phyloP scores from a whole-genome alignment of 2,113 vertebrate genomes.

The Charina bottae region DNA sequence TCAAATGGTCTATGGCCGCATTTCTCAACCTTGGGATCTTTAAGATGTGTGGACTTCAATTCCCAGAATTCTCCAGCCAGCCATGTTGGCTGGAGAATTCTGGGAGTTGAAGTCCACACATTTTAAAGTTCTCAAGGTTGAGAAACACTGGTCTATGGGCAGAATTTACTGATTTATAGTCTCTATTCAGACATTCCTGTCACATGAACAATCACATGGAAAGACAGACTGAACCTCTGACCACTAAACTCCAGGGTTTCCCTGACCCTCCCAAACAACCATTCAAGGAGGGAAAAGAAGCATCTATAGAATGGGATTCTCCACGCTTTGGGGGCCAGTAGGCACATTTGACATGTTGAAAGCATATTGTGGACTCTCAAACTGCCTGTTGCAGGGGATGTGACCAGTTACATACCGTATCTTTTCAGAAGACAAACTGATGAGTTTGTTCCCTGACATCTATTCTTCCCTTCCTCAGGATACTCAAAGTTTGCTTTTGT shows the following conservation, averaged over 20 bases:
- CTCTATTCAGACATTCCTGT: background rate
- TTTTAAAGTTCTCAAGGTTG: no score
- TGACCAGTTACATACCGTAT: background rate
- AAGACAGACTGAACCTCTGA: background rate
- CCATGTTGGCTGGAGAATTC: no score
- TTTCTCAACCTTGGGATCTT: no score
- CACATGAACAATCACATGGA: background rate
- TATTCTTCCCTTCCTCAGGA: background rate
- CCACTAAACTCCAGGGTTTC: background rate
- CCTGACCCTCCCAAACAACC: background rate
- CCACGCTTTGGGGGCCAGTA: background rate
- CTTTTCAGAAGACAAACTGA: background rate
- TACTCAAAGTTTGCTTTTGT: background rate
- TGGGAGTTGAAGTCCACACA: no score
- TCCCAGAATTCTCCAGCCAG: no score
- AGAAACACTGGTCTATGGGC: background rate
- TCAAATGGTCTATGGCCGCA: background rate
- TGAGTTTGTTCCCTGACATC: background rate
- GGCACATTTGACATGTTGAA: background rate
- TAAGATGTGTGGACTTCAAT: no score
- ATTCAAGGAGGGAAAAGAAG: background rate
- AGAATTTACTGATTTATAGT: background rate
- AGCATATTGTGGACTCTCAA: background rate
- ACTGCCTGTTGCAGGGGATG: background rate
- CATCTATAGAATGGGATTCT: background rate